These are phyloP conservation scores for Auanema freiburgensis DNA, from an alignment of 2,888 invertebrate genomes.

Conservation along the genomic window DNA sequence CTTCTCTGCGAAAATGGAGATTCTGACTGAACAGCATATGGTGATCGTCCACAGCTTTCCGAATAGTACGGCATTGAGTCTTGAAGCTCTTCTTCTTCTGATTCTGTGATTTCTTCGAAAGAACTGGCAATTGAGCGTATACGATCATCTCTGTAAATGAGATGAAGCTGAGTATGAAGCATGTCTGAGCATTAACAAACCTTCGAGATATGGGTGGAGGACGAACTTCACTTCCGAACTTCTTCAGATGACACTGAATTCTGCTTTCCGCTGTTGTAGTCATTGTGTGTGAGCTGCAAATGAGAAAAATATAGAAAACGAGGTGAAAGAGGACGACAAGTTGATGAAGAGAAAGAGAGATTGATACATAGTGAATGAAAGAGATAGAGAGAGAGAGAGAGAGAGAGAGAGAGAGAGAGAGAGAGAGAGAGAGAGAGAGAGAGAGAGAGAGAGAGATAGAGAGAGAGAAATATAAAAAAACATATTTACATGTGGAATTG, in stretches of 20 bases:
- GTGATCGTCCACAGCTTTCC: slow-evolving; percentile 17
- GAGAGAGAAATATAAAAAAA: too few relatives aligned
- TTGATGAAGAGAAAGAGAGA: too few relatives aligned
- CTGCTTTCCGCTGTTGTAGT: slow-evolving; percentile 17
- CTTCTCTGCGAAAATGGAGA: slow-evolving; percentile 16
- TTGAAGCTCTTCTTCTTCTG: slow-evolving; percentile 40
- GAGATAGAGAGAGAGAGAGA: too few relatives aligned
- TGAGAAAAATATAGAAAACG: too few relatives aligned
- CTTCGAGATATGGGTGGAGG: slow-evolving; percentile 13
- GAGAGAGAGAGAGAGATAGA: too few relatives aligned
- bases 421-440: too few relatives aligned
- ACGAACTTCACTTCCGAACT: slow-evolving; percentile 16
- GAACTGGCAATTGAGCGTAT: slow-evolving; percentile 33
- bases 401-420: too few relatives aligned
- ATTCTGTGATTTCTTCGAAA: slow-evolving; percentile 42
- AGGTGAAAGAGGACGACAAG: too few relatives aligned
- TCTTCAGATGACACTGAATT: slow-evolving; percentile 17
- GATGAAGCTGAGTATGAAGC: not conserved
- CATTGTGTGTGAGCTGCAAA: too few relatives aligned
- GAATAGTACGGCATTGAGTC: slow-evolving; percentile 17
- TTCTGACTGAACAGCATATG: slow-evolving; percentile 18
- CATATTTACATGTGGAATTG: too few relatives aligned
- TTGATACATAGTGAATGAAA: too few relatives aligned
- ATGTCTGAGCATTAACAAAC: not conserved
- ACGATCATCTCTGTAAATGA: slow-evolving; percentile 26